These are phyloP conservation scores for Pituophis catenifer DNA, from an alignment of 2,113 vertebrate species.

Conservation along the genomic window DNA sequence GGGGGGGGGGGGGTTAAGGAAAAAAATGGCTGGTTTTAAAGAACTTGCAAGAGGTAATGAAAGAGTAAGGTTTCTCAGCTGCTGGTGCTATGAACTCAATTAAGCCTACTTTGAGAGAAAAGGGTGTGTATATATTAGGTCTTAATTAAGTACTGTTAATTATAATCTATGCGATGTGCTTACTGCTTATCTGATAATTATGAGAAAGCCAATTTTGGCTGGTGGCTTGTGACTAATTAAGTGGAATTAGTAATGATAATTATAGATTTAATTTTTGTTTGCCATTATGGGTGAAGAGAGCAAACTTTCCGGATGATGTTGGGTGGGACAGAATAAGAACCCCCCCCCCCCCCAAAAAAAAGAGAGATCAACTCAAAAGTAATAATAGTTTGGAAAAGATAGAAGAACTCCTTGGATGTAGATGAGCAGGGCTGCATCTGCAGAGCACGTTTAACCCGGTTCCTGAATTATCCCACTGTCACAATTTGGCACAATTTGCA, in stretches of 20 bases:
- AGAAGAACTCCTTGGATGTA: neutral
- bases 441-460: neutral
- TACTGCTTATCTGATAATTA: slow-evolving; percentile 85
- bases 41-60: slow-evolving; percentile 25
- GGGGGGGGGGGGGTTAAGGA: neutral
- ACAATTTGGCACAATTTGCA: neutral
- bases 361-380: neutral
- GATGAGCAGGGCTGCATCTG: neutral
- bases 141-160: slow-evolving; percentile 87
- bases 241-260: slow-evolving; percentile 85
- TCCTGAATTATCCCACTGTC: neutral
- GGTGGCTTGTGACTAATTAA: slow-evolving; percentile 84
- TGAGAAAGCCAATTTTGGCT: slow-evolving; percentile 83
- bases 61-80: slow-evolving; percentile 48
- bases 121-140: slow-evolving; percentile 78
- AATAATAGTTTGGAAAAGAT: neutral
- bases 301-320: slow-evolving; percentile 36
- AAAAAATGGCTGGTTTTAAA: slow-evolving; percentile 4
- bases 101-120: slow-evolving; percentile 73
- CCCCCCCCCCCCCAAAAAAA: too few species aligned
- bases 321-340: neutral
- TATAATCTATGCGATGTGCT: slow-evolving; percentile 85
- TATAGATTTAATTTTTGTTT: slow-evolving; percentile 81
- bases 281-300: slow-evolving; percentile 70
- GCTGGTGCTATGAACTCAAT: slow-evolving; percentile 68